Evolutionary conservation across 1,140 invertebrate species (phyloP).

Genomic region (Meloidogyne chitwoodi): DNA sequence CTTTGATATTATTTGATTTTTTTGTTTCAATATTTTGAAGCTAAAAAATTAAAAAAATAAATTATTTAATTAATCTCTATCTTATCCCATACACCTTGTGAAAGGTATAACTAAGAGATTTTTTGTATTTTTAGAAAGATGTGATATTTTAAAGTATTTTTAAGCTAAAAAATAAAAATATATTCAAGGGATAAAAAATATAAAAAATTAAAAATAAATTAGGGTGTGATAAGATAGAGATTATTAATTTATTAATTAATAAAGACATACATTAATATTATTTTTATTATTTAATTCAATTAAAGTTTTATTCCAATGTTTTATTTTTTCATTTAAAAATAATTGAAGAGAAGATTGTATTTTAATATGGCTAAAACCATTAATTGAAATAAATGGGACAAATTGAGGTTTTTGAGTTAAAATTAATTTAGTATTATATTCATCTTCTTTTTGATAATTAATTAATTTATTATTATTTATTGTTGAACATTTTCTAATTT

Average conservation of each 20-base stretch:
- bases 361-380: slow-evolving; percentile 25
- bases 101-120: too few species aligned
- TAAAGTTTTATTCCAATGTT: slow-evolving; percentile 24
- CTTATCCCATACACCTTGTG: too few species aligned
- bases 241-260: background rate
- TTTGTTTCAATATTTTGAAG: background rate
- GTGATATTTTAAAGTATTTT: too few species aligned
- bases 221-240: too few species aligned
- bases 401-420: slow-evolving; percentile 23
- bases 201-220: too few species aligned
- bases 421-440: slow-evolving; percentile 23
- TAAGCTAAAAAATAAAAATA: too few species aligned
- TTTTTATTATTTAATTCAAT: too few species aligned
- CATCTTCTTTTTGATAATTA: slow-evolving; percentile 19
- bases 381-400: slow-evolving; percentile 34
- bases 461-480: background rate
- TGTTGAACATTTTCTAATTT: slow-evolving; percentile 12
- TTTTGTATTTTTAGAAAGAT: too few species aligned
- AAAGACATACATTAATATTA: too few species aligned
- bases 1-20: background rate
- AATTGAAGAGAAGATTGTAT: slow-evolving; percentile 31
- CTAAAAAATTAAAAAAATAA: background rate
- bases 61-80: background rate
- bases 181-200: too few species aligned
- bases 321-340: slow-evolving; percentile 26